phyloP scores from a whole-genome alignment of 2,113 vertebrate species.

The Paradoxurus hermaphroditus region DNA sequence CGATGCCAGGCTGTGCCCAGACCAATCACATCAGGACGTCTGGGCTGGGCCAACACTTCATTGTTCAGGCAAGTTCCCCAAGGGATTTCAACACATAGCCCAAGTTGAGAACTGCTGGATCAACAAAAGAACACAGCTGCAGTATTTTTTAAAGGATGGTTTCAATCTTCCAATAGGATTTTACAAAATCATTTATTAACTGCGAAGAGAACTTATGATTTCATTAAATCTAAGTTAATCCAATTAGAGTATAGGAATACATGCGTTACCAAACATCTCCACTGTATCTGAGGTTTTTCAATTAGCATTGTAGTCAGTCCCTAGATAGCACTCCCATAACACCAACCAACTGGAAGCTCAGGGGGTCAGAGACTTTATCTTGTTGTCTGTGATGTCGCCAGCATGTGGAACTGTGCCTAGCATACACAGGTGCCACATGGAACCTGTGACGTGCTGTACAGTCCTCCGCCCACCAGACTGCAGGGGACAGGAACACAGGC shows the following conservation, averaged over 20 bases:
- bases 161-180: neutral
- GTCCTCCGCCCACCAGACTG: neutral
- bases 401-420: neutral
- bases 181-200: neutral
- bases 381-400: accelerated
- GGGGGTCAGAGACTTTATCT: too few species aligned
- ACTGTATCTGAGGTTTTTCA: neutral
- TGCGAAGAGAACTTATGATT: neutral
- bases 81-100: neutral
- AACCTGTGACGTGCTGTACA: neutral
- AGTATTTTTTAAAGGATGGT: neutral
- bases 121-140: neutral
- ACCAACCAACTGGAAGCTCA: neutral
- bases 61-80: neutral
- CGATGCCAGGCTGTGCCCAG: neutral
- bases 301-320: neutral
- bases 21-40: neutral
- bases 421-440: accelerated
- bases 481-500: neutral
- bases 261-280: neutral
- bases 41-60: neutral
- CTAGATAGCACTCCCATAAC: neutral
- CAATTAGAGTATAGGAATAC: neutral
- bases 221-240: slow-evolving; percentile 14
- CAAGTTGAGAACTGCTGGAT: neutral